Percentiles rank a stretch among this genome's conserved stretches.
Evolutionary conservation across 2,888 invertebrate species (phyloP).

Genomic region (Spilosoma lubricipeda): DNA sequence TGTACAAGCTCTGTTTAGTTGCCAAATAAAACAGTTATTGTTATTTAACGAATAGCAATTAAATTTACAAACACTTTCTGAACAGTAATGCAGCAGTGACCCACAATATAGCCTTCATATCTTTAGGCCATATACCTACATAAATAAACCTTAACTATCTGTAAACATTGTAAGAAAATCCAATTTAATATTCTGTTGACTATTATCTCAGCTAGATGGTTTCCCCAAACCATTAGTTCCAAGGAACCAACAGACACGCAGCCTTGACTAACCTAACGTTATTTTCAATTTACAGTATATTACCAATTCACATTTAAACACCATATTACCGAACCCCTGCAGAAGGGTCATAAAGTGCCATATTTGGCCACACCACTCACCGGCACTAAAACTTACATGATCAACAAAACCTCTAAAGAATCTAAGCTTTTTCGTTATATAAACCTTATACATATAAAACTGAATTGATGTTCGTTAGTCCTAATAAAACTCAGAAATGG

Average conservation of each 20-base stretch:
- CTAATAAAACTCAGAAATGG: too few species aligned
- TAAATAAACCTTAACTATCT: too few species aligned
- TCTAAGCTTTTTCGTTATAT: background rate
- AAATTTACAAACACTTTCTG: too few species aligned
- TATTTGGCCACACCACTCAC: conserved; percentile 8
- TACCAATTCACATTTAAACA: conserved; percentile 11
- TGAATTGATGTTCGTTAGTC: background rate
- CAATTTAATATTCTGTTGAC: too few species aligned
- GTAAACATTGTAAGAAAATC: too few species aligned
- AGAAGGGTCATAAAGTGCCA: conserved; percentile 9
- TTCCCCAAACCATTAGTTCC: background rate
- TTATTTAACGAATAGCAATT: too few species aligned
- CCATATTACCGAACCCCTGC: background rate
- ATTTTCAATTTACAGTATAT: conserved; percentile 14
- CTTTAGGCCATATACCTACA: too few species aligned
- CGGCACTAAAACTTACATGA: background rate
- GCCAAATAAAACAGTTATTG: too few species aligned
- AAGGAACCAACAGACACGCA: conserved; percentile 51
- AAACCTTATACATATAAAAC: background rate
- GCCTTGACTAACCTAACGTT: conserved; percentile 4
- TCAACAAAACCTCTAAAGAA: background rate
- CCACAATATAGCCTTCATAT: too few species aligned
- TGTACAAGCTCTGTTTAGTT: too few species aligned
- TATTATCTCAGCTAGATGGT: background rate
- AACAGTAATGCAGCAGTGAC: too few species aligned